Base-by-base conservation (phyloP, 2,888 invertebrate species). In the Cephus spinipes region DNA sequence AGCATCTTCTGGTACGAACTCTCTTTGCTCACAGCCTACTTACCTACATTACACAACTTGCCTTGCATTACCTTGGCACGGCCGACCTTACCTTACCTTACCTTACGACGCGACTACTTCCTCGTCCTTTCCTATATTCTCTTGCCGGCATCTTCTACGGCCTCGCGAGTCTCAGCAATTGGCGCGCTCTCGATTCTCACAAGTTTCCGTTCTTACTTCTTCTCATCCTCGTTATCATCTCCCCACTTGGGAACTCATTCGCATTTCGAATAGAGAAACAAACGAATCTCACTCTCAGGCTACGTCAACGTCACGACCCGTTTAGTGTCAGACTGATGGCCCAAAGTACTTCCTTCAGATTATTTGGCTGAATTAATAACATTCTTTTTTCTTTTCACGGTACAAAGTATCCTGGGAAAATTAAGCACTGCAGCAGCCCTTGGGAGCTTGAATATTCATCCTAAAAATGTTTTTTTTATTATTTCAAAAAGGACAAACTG, bases 11-110 rank as follows among this genome's bases (percentile, higher is more conserved):
- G 79, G 79, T 83, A 80, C 82, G 81, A 84, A 88, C 84, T 82
- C 76, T 75, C 85, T 85, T 89, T 89, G 89, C 90, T 86, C 89
- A 87, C 89, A 91, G 89, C 90, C 90, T 89, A 91, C 91, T 91
- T 91, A 91, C 91, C 91, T 91, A 91, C 90, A 91, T 91, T 90
- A 89, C 82, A 77, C 79, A 76, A 79, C 79, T 76, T 73, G 79
- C 79, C 76, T 71, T 12, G 79, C 76, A 75, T 78, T 73, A 76
- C n/a, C 74, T 33, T 35, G 31, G 80, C 32, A n/a, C 68, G 15
- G 30, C 68, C 75, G 68, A 55, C 74, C 35, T 30, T 6, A 34
- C 34, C 34, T 36, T 75, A 30, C 35, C 68, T 31, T 36, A 36
- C 36, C 75, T 75, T 31, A 30, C 55, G 30, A 68, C 75, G 75